A percentile compares a stretch with the other conserved stretches of the same genome.
Evolutionary conservation across 2,797 vertebrate genomes (phyloP).

Genomic region (Oreochromis mossambicus): DNA sequence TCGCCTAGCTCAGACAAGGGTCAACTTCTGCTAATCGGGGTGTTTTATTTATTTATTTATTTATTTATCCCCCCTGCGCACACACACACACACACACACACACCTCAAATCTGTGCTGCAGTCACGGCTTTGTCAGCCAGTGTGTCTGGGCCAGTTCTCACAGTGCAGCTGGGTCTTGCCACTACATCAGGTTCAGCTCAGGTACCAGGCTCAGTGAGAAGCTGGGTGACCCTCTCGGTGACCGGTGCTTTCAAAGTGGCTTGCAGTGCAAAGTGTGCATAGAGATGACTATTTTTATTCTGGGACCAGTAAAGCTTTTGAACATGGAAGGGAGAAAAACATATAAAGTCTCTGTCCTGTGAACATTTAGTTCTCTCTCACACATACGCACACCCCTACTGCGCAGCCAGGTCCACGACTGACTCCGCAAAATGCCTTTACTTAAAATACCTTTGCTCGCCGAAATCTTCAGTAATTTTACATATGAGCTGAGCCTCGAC

Average conservation of each 20-base stretch:
- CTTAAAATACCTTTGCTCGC: not conserved
- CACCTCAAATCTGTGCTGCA: not conserved
- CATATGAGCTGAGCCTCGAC: not conserved
- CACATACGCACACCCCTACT: not conserved
- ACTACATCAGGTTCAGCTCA: constrained; percentile 40
- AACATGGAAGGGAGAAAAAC: not conserved
- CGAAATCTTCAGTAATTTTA: not conserved
- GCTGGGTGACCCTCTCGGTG: not conserved
- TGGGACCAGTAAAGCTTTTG: not conserved
- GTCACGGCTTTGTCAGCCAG: constrained; percentile 25
- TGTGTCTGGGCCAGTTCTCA: constrained; percentile 25
- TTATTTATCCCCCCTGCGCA: not conserved
- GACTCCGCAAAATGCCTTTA: not conserved
- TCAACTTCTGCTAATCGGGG: constrained; percentile 32
- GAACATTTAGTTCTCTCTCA: not conserved
- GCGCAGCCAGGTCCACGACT: not conserved
- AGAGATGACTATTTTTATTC: not conserved
- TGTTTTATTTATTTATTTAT: not conserved
- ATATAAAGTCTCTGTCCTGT: not conserved
- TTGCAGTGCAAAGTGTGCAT: not conserved
- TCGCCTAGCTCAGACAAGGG: constrained; percentile 18
- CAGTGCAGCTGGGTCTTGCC: constrained; percentile 1
- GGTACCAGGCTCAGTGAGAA: not conserved
- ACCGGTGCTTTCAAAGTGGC: not conserved
- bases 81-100: not conserved